A percentile compares a stretch with the other conserved stretches of the same genome.
Evolutionary conservation across 2,797 vertebrate genomes (phyloP).

Genomic region (Acridotheres tristis): DNA sequence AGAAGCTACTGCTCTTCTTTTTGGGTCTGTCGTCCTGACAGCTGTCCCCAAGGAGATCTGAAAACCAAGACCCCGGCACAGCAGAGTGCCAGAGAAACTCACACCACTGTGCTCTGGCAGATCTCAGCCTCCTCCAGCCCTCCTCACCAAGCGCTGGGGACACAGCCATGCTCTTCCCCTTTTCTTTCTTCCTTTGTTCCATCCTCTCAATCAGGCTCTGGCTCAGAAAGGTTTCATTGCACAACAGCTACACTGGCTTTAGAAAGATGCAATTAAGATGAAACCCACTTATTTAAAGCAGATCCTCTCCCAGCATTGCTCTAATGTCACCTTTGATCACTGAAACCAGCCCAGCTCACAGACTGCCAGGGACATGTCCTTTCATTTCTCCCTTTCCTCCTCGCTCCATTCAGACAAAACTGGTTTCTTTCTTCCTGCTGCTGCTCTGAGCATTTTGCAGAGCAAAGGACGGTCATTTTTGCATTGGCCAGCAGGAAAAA

Average conservation of each 20-base stretch:
- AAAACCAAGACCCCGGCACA: neutral
- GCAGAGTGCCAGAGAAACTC: neutral
- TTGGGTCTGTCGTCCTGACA: neutral
- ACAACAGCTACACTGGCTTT: conserved; percentile 25
- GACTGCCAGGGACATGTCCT: neutral
- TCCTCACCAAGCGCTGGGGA: neutral
- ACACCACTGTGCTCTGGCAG: fast-evolving
- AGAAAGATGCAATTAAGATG: conserved; percentile 52
- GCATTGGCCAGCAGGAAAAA: neutral
- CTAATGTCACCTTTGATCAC: conserved; percentile 50
- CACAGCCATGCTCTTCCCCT: fast-evolving
- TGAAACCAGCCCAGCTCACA: conserved; percentile 12
- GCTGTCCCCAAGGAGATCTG: neutral
- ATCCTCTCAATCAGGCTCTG: neutral
- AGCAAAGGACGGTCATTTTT: neutral
- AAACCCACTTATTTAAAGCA: conserved; percentile 45
- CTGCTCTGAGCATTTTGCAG: neutral
- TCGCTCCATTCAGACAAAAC: neutral
- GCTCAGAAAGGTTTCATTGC: neutral
- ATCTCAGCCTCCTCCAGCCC: neutral
- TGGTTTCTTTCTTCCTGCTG: conserved; percentile 1
- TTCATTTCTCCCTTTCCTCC: neutral
- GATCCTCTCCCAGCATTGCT: neutral
- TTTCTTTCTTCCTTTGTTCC: neutral
- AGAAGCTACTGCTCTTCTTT: neutral